A percentile compares a stretch with the other conserved stretches of the same genome.
Conservation (phyloP, 2,888 invertebrate genomes). For the Laspeyria flexula region DNA sequence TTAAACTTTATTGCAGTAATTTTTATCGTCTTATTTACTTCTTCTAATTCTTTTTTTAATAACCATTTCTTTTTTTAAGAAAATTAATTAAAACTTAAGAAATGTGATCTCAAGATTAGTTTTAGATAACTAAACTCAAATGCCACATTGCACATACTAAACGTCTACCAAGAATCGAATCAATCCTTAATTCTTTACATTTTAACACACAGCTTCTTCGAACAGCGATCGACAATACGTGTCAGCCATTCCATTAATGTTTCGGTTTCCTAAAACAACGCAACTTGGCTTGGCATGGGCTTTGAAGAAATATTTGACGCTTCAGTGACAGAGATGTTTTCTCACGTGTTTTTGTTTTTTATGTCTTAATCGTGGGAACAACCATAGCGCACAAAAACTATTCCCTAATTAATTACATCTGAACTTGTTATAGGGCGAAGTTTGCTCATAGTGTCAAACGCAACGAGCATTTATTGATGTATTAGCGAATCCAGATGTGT, state of each 20-base stretch:
- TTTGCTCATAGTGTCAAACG: constrained; percentile 1
- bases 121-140: no score
- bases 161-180: constrained; percentile 55
- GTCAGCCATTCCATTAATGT: constrained; percentile 83
- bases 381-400: constrained; percentile 13
- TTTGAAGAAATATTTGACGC: constrained; percentile 80
- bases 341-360: constrained; percentile 61
- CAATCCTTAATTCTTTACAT: constrained; percentile 65
- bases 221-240: constrained; percentile 71
- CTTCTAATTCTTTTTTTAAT: no score
- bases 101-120: no score
- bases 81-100: no score
- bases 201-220: constrained; percentile 68
- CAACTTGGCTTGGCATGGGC: constrained; percentile 61
- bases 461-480: constrained; percentile 20
- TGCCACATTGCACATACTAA: constrained; percentile 22
- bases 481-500: constrained; percentile 52
- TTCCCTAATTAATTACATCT: background rate
- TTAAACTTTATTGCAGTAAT: no score
- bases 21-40: no score
- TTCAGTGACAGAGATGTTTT: constrained; percentile 61
- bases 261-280: constrained; percentile 77
- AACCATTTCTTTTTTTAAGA: no score
- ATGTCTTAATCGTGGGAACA: constrained; percentile 65
- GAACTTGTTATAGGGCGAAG: background rate